Evolutionary conservation across 2,797 vertebrate genomes (phyloP).

Genomic region (Uromys caudimaculatus): DNA sequence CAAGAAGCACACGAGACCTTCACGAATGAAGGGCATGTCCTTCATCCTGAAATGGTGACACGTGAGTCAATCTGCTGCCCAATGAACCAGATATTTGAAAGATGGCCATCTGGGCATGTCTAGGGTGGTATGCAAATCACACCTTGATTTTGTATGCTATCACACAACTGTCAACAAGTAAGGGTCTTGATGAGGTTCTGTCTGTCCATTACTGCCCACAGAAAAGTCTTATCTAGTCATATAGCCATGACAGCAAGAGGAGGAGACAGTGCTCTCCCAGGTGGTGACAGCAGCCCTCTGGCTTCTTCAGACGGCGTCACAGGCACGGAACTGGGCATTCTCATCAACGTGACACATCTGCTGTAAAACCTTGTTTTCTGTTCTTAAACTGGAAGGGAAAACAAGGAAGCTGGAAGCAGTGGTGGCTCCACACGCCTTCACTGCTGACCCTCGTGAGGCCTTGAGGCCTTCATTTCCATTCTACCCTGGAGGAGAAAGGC

Average conservation of each 20-base stretch:
- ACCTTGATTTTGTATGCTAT: background rate
- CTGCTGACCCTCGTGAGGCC: background rate
- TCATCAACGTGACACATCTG: background rate
- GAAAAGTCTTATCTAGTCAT: background rate
- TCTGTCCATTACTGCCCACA: background rate
- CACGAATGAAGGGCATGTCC: background rate
- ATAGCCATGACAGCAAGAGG: background rate
- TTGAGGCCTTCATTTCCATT: background rate
- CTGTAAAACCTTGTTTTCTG: background rate
- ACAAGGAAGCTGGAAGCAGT: background rate
- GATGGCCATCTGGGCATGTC: background rate
- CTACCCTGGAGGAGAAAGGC: background rate
- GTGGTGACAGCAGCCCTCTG: background rate
- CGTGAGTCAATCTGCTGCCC: background rate
- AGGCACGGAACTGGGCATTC: background rate
- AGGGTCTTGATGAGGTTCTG: background rate
- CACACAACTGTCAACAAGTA: background rate
- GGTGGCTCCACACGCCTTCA: background rate
- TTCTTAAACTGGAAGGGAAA: constrained; percentile 7
- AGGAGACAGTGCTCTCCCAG: background rate
- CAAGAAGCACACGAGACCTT: background rate
- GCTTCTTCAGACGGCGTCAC: background rate
- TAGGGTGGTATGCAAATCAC: background rate
- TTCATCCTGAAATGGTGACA: background rate
- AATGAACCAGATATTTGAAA: background rate